These are phyloP conservation scores for Ascaphus truei DNA, from an alignment of 2,113 vertebrate species.

Conservation along the genomic window DNA sequence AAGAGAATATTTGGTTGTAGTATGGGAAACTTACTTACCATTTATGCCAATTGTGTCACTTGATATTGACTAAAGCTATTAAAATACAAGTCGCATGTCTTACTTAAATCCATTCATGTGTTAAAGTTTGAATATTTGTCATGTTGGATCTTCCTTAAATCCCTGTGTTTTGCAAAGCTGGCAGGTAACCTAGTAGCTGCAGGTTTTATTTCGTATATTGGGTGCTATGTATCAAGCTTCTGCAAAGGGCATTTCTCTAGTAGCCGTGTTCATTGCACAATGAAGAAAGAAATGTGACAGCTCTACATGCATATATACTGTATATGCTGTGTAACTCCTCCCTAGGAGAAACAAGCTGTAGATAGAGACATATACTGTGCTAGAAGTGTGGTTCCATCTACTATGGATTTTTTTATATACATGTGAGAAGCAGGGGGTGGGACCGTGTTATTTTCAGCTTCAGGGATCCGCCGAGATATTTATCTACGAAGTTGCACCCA, in stretches of 20 bases:
- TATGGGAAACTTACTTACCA: slow-evolving; percentile 42
- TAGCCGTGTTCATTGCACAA: too few relatives aligned
- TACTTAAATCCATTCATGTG: slow-evolving; percentile 41
- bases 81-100: slow-evolving; percentile 39
- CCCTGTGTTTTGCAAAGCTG: not conserved
- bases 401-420: too few relatives aligned
- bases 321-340: too few relatives aligned
- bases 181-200: not conserved
- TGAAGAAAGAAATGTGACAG: too few relatives aligned
- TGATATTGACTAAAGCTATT: slow-evolving; percentile 23
- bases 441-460: too few relatives aligned
- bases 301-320: too few relatives aligned
- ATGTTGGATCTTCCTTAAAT: not conserved
- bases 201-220: not conserved
- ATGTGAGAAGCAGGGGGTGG: too few relatives aligned
- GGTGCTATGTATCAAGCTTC: not conserved
- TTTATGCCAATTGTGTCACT: slow-evolving; percentile 39
- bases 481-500: too few relatives aligned
- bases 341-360: too few relatives aligned
- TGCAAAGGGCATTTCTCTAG: not conserved
- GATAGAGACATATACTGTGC: too few relatives aligned
- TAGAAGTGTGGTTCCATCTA: too few relatives aligned
- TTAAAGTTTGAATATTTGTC: slow-evolving; percentile 36
- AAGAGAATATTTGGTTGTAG: slow-evolving; percentile 38
- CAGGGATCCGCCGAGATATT: too few relatives aligned